A percentile compares a stretch with the other conserved stretches of the same genome.
These are phyloP conservation scores for Caenorhabditis macrosperma DNA, from an alignment of 2,888 invertebrate genomes.

Conservation along the genomic window DNA sequence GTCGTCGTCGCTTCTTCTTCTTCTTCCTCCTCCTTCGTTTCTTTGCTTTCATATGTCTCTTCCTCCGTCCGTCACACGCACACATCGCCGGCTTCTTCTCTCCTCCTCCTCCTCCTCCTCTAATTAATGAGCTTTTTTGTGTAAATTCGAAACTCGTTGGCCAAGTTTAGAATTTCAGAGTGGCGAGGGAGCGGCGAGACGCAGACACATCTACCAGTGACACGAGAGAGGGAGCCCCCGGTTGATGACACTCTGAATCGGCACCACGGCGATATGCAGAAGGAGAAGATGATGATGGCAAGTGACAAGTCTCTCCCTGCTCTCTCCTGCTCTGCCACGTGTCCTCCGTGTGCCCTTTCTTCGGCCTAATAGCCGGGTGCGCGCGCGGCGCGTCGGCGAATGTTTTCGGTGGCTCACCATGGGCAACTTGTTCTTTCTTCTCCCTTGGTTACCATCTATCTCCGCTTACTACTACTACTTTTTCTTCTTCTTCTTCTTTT, in stretches of 20 bases:
- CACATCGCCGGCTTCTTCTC: slow-evolving; percentile 13
- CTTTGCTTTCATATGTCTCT: slow-evolving; percentile 18
- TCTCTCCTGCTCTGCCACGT: neutral
- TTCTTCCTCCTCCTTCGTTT: slow-evolving; percentile 3
- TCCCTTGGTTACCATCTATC: slow-evolving; percentile 13
- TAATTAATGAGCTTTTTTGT: slow-evolving; percentile 52
- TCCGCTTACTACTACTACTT: neutral
- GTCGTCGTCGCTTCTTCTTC: neutral
- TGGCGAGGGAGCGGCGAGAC: slow-evolving; percentile 2
- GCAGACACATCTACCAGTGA: neutral
- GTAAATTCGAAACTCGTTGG: slow-evolving; percentile 35
- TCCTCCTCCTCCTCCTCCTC: slow-evolving; percentile 6
- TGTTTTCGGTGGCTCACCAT: slow-evolving; percentile 19
- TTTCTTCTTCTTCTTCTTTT: neutral
- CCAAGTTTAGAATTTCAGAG: slow-evolving; percentile 48
- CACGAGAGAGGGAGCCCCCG: neutral
- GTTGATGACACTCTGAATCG: slow-evolving; percentile 21
- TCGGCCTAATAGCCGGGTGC: slow-evolving; percentile 13
- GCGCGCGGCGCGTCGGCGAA: neutral
- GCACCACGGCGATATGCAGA: slow-evolving; percentile 16
- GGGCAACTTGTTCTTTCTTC: slow-evolving; percentile 17
- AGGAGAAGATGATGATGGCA: slow-evolving; percentile 47
- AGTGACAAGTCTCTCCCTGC: slow-evolving; percentile 38
- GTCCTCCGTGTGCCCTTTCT: slow-evolving; percentile 1
- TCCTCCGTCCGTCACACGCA: slow-evolving; percentile 19